Evolutionary conservation across 2,113 vertebrate species (phyloP), one percentile per base, ranked within the genome.

Genomic region (Pyxicephalus adspersus): DNA sequence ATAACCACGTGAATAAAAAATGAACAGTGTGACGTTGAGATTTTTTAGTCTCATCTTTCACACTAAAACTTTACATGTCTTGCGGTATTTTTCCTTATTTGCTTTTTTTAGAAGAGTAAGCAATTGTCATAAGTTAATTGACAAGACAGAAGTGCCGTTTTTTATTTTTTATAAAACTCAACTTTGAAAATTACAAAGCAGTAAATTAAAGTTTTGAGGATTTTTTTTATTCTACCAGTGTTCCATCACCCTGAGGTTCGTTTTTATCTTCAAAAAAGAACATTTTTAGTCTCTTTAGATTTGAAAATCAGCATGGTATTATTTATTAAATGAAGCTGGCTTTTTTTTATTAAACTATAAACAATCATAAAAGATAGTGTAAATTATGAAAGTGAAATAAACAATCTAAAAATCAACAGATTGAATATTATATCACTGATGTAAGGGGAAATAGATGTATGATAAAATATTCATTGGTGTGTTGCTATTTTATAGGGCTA

Each of bases 141-240:
- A 89, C 89, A 86, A 92, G 89, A 91, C 91, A 90, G 88, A 92
- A 92, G 15, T 90, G 89, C 89, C 92, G 38, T 91, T 92, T 94
- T 90, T 92, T 93, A 90, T 92, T 93, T 92, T 92, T 92, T 92
- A 92, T 91, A 92, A 87, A 91, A 89, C 86, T 91, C 87, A 92
- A 91, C 90, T 87, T 85, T 86, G 87, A 93, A 91, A 90, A 91
- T 89, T 93, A 93, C 90, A 92, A 87, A 87, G 84, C 86, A 89
- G 84, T 93, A 92, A 93, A 92, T 93, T 92, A 89, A 85, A 89
- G 85, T 83, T 23, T 50, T 75, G 55, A 63, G 22, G 16, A 50
- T 63, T 75, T 61, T 45, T 45, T 45, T 45, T 45, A 45, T 50
- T 22, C 31, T 61, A 22, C 22, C 31, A 13, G 34, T 23, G 22